phyloP scores from a whole-genome alignment of 2,888 invertebrate genomes.

The Harpalus rubripes region DNA sequence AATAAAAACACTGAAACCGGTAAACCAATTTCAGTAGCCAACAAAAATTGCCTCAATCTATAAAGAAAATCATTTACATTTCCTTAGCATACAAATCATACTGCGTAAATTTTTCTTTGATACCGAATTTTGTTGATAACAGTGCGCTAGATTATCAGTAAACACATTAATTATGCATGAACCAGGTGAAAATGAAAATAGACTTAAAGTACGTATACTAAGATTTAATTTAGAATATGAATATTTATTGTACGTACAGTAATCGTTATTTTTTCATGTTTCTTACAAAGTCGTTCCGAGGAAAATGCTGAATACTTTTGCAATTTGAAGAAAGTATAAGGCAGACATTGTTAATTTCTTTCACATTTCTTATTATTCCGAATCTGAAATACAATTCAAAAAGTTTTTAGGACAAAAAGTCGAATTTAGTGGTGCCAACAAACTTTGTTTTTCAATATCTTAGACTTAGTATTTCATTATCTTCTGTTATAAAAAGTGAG shows the following conservation, averaged over 20 bases:
- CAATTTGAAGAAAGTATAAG: constrained; percentile 10
- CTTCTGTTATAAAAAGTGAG: background rate
- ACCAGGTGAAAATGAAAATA: constrained; percentile 5
- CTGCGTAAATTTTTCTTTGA: background rate
- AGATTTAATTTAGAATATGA: constrained; percentile 7
- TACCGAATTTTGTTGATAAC: background rate
- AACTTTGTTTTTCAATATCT: background rate
- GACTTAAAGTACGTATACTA: background rate
- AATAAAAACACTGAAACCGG: background rate
- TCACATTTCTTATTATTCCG: background rate
- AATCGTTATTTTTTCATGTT: background rate
- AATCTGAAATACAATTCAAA: constrained; percentile 12
- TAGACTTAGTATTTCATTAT: background rate
- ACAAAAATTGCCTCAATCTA: background rate
- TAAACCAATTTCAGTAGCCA: background rate
- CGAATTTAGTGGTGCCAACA: constrained; percentile 16
- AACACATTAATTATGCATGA: constrained; percentile 29
- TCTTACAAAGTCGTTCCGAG: background rate
- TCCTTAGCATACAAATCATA: background rate
- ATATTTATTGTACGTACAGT: background rate
- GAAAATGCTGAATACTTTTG: background rate
- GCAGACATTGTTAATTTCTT: constrained; percentile 15
- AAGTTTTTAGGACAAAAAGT: constrained; percentile 15
- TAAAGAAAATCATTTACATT: background rate
- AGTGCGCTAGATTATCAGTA: constrained; percentile 1